Percentiles rank a stretch among this genome's conserved stretches.
Evolutionary conservation across 2,888 invertebrate species (phyloP).

Genomic region (Philereme transversata): DNA sequence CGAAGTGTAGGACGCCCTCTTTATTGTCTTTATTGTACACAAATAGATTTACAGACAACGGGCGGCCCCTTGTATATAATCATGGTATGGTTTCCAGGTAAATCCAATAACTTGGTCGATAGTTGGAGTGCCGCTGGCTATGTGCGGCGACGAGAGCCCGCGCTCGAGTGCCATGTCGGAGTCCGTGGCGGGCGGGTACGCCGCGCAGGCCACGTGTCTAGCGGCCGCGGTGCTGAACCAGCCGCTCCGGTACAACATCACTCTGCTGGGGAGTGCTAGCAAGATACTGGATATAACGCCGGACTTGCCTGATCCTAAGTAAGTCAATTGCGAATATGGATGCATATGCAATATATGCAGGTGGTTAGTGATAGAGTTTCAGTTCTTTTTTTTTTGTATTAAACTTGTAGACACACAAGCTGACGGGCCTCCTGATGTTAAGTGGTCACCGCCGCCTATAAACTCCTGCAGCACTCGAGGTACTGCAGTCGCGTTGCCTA

Average conservation of each 20-base stretch:
- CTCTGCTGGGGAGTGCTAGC: conserved; percentile 92
- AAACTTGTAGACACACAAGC: too few species aligned
- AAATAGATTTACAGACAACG: too few species aligned
- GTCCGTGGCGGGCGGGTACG: conserved; percentile 94
- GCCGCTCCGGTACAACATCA: conserved; percentile 93
- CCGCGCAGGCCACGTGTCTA: conserved; percentile 92
- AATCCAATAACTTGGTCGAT: conserved; percentile 64
- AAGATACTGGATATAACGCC: conserved; percentile 90
- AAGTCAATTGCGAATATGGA: conserved; percentile 36
- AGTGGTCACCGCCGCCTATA: too few species aligned
- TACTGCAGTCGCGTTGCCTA: too few species aligned
- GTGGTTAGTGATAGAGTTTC: too few species aligned
- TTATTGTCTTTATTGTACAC: too few species aligned
- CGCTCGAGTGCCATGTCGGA: conserved; percentile 83
- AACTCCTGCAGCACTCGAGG: too few species aligned
- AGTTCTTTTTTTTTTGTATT: too few species aligned
- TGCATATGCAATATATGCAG: too few species aligned
- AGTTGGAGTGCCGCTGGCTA: conserved; percentile 60
- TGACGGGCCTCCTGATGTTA: too few species aligned
- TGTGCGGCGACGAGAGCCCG: conserved; percentile 65
- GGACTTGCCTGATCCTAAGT: conserved; percentile 73
- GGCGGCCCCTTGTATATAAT: too few species aligned
- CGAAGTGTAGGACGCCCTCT: too few species aligned
- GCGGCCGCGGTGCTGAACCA: conserved; percentile 92
- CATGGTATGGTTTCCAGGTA: conserved; percentile 47